These are phyloP conservation scores for Lineus longissimus DNA, from an alignment of 1,140 invertebrate species.

Conservation along the genomic window DNA sequence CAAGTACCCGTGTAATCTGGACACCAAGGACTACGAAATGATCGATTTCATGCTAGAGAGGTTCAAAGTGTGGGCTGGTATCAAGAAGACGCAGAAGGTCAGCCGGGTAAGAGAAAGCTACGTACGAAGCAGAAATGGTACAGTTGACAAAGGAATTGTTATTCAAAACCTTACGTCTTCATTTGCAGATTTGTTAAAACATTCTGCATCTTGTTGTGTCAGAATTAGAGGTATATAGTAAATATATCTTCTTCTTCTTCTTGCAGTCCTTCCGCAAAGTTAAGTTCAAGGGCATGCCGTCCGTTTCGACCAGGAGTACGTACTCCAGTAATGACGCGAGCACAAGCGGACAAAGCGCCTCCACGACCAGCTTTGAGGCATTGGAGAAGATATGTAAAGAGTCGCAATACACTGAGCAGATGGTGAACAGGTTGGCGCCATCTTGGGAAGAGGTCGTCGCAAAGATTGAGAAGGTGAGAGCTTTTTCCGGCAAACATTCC, in stretches of 20 bases:
- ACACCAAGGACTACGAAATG: conserved; percentile 47
- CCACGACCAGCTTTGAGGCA: not conserved
- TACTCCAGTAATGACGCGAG: conserved; percentile 29
- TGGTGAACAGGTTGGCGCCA: conserved; percentile 19
- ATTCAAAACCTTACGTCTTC: not conserved
- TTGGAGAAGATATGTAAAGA: not conserved
- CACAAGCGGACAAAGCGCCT: not conserved
- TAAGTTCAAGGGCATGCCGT: conserved; percentile 37
- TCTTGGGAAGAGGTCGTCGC: conserved; percentile 33
- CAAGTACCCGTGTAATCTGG: conserved; percentile 37
- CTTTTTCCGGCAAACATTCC: no score
- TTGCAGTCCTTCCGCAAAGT: conserved; percentile 39
- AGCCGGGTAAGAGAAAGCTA: conserved; percentile 10
- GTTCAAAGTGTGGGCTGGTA: conserved; percentile 42
- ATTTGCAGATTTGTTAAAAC: no score
- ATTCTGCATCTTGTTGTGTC: no score
- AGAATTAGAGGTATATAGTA: not conserved
- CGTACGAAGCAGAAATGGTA: not conserved
- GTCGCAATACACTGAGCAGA: conserved; percentile 7
- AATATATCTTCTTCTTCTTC: conserved; percentile 3
- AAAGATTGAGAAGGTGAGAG: conserved; percentile 34
- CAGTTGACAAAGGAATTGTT: not conserved
- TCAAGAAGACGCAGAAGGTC: conserved; percentile 42
- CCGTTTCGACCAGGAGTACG: conserved; percentile 30
- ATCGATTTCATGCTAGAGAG: conserved; percentile 44